These are phyloP conservation scores for Siniperca knerii DNA, from an alignment of 2,113 vertebrate species.

Conservation along the genomic window DNA sequence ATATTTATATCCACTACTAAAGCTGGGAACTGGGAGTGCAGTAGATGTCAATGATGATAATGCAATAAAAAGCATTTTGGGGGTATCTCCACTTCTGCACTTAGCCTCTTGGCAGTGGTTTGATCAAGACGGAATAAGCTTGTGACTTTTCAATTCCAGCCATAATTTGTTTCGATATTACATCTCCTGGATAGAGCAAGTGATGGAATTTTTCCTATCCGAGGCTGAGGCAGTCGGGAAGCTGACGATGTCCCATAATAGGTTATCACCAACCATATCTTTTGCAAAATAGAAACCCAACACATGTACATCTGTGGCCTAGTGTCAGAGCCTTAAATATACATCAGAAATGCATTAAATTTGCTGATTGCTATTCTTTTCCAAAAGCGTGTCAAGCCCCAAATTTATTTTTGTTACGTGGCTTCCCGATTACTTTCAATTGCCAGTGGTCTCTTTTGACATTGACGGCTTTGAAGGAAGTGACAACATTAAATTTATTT, in stretches of 20 bases:
- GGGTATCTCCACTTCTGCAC: slow-evolving; percentile 91
- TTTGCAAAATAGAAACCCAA: slow-evolving; percentile 97
- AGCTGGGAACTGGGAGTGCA: slow-evolving; percentile 63
- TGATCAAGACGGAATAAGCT: slow-evolving; percentile 99
- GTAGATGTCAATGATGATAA: slow-evolving; percentile 95
- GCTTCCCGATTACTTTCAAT: slow-evolving; percentile 92
- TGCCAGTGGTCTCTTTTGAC: slow-evolving; percentile 86
- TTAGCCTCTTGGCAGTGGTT: slow-evolving; percentile 96
- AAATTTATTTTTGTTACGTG: slow-evolving; percentile 89
- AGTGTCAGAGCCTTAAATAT: slow-evolving; percentile 95
- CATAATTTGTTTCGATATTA: slow-evolving; percentile 99
- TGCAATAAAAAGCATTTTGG: slow-evolving; percentile 92
- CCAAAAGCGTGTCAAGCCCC: slow-evolving; percentile 90
- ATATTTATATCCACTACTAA: slow-evolving; percentile 65
- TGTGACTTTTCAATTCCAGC: slow-evolving; percentile 99
- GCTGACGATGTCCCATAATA: slow-evolving; percentile 95
- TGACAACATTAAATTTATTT: slow-evolving; percentile 82
- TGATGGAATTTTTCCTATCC: slow-evolving; percentile 96
- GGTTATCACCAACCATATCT: slow-evolving; percentile 95
- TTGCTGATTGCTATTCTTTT: slow-evolving; percentile 95
- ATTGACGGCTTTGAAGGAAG: slow-evolving; percentile 84
- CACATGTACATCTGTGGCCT: slow-evolving; percentile 99
- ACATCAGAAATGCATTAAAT: slow-evolving; percentile 99
- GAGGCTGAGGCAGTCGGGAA: slow-evolving; percentile 80
- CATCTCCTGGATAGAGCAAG: slow-evolving; percentile 91